Evolutionary conservation across 2,797 vertebrate genomes (phyloP).

Genomic region (Margarornis squamiger): DNA sequence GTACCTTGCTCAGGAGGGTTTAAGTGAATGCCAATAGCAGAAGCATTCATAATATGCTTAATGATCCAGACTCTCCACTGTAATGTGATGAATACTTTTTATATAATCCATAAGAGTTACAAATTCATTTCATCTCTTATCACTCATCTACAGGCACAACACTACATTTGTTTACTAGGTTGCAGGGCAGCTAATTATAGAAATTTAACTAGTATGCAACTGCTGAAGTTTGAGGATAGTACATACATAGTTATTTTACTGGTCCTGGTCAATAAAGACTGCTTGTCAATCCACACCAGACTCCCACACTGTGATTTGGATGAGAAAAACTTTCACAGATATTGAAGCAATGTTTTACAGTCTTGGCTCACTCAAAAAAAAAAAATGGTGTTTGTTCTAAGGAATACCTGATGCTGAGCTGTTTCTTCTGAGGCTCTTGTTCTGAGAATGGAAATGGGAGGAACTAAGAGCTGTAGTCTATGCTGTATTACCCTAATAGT

Average conservation of each 20-base stretch:
- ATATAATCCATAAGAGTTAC: neutral
- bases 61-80: neutral
- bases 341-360: neutral
- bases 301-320: neutral
- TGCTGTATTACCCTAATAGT: neutral
- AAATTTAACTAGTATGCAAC: neutral
- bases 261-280: neutral
- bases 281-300: neutral
- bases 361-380: neutral
- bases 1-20: neutral
- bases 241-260: neutral
- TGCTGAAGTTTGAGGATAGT: neutral
- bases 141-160: neutral
- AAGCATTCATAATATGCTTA: neutral
- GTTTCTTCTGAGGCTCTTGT: neutral
- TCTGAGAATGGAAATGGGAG: neutral
- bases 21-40: neutral
- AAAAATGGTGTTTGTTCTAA: neutral
- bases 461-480: neutral
- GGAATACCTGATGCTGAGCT: neutral
- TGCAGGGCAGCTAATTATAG: slow-evolving; percentile 48
- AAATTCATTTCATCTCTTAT: neutral
- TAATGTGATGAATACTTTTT: neutral
- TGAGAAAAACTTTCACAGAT: neutral
- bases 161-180: slow-evolving; percentile 36